Percentiles rank a stretch among this genome's conserved stretches.
Conservation (phyloP, 2,797 vertebrate species). For the Aphelocoma californica region DNA sequence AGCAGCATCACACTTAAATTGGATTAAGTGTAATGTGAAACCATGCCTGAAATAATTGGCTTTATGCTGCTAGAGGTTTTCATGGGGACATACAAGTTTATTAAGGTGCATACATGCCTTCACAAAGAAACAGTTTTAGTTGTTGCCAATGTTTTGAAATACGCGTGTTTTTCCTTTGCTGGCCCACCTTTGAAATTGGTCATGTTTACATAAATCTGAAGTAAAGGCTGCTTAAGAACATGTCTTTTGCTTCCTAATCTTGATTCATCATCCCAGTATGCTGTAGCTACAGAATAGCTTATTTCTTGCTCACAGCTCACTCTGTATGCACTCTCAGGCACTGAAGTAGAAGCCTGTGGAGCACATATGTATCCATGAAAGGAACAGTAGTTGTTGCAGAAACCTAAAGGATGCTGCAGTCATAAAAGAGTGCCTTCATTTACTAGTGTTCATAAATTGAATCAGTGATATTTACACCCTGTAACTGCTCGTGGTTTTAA, state of each 20-base stretch:
- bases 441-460: neutral
- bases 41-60: constrained; percentile 53
- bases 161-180: neutral
- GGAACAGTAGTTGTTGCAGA: neutral
- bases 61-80: constrained; percentile 64
- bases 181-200: neutral
- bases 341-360: neutral
- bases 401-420: neutral
- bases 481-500: neutral
- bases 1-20: neutral
- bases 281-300: neutral
- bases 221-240: neutral
- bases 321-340: neutral
- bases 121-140: neutral
- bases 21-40: constrained; percentile 32
- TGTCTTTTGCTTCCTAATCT: neutral
- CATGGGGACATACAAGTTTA: constrained; percentile 28
- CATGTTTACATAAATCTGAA: neutral
- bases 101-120: neutral
- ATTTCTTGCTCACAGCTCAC: neutral
- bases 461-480: neutral
- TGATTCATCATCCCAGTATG: neutral
- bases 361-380: neutral
- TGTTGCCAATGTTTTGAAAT: neutral
- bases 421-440: neutral